Evolutionary conservation across 2,113 vertebrate species (phyloP), one percentile per base, ranked within the genome.

Genomic region (Arizona elegans): DNA sequence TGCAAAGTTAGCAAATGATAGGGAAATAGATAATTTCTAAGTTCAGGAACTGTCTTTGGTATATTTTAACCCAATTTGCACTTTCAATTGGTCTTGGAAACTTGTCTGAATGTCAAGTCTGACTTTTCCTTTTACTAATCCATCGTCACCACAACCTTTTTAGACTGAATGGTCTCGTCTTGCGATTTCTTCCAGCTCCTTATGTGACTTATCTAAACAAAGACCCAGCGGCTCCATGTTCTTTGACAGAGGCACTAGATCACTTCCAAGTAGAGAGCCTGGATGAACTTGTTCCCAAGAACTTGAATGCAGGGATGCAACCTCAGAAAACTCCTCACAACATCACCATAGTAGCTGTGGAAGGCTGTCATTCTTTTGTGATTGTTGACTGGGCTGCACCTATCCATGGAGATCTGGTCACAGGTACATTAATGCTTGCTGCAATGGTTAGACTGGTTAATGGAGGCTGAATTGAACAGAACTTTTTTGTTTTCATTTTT

Each of bases 311-410:
- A 15, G 91, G 92, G 26, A 86, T 94, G 52, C 98, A 95, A 90
- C 99, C 99, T 10, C 98, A 98, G 95, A 96, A 98, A 59, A 98
- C 98, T 70, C 99, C 99, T 55, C 97, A 98, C 90, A 99, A 99
- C 95, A 98, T 99, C 96, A 99, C 99, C 0, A 98, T 99, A 3
- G 99, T 99, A 0, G 99, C 99, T 87, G 98, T 99, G 86, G 99
- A 99, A 97, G 99, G 99, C 93, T 99, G 99, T 95, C 99, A 99
- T 92, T 99, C 99, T 0, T 99, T 99, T 91, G 99, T 99, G 95
- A 99, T 99, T 55, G 95, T 99, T 93, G 99, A 99, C 97, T 99
- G 99, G 99, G 98, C 97, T 91, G 98, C 98, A 86, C 99, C 99
- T 17, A 91, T 97, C 88, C 98, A 95, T 50, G 98, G 98, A 86